These are phyloP conservation scores for Danionella dracula DNA, from an alignment of 2,797 vertebrate species.

Conservation along the genomic window DNA sequence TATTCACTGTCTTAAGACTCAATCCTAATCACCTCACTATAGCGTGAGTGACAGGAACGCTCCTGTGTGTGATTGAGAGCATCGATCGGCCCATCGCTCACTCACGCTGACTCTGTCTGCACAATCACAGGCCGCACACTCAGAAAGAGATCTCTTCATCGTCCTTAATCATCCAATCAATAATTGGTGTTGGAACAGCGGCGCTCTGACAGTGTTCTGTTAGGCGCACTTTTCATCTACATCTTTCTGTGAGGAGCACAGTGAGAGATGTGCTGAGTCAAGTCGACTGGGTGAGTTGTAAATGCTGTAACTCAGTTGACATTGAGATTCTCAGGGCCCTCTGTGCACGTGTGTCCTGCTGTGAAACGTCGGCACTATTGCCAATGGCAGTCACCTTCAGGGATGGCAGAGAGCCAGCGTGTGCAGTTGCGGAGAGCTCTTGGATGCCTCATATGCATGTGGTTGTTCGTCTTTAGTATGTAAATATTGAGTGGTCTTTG, in stretches of 20 bases:
- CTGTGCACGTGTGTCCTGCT: conserved; percentile 57
- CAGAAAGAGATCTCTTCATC: conserved; percentile 90
- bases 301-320: conserved; percentile 69
- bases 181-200: conserved; percentile 83
- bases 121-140: conserved; percentile 86
- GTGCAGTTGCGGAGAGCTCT: conserved; percentile 67
- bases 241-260: conserved; percentile 17
- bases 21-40: conserved; percentile 92
- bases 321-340: conserved; percentile 61
- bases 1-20: conserved; percentile 95
- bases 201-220: conserved; percentile 76
- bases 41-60: conserved; percentile 88
- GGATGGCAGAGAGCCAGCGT: conserved; percentile 69
- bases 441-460: conserved; percentile 56
- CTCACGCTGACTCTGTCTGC: conserved; percentile 51
- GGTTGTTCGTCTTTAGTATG: conserved; percentile 62
- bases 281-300: conserved; percentile 63
- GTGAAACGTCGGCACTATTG: conserved; percentile 80
- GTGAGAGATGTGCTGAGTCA: conserved; percentile 47
- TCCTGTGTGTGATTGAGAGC: conserved; percentile 87
- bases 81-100: conserved; percentile 78
- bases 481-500: conserved; percentile 12
- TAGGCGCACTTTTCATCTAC: conserved; percentile 45
- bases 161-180: conserved; percentile 95
- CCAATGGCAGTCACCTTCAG: conserved; percentile 81